A percentile compares a stretch with the other conserved stretches of the same genome.
Evolutionary conservation across 2,113 vertebrate species (phyloP).

Genomic region (Morone chrysops): DNA sequence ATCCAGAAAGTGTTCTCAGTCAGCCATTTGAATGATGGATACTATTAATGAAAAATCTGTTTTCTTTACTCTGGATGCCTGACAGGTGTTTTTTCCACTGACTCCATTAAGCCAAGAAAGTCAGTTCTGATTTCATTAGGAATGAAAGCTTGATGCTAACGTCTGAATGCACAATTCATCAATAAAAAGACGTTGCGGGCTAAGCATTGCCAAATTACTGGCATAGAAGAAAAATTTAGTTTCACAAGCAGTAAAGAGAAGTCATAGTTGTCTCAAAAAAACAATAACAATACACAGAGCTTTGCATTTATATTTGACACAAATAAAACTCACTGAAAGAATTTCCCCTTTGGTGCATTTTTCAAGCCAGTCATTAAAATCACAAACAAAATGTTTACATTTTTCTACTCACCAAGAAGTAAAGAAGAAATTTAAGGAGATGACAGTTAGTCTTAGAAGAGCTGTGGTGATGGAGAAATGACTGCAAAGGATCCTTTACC

Average conservation of each 20-base stretch:
- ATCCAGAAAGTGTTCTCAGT: too few relatives aligned
- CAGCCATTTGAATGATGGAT: too few relatives aligned
- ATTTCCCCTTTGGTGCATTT: not conserved
- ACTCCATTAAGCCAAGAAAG: conserved; percentile 26
- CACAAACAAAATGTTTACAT: not conserved
- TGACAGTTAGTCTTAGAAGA: not conserved
- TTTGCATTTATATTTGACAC: not conserved
- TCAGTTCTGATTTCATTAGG: conserved; percentile 6
- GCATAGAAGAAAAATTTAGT: not conserved
- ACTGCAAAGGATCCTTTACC: conserved; percentile 61
- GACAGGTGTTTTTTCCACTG: conserved; percentile 21
- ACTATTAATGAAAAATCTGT: not conserved
- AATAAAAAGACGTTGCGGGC: not conserved
- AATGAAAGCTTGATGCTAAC: not conserved
- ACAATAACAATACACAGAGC: not conserved
- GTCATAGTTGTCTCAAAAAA: not conserved
- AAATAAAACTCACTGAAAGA: not conserved
- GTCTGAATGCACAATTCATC: not conserved
- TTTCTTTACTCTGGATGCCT: not conserved
- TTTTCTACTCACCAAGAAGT: too few relatives aligned
- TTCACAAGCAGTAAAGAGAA: not conserved
- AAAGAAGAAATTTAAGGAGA: not conserved
- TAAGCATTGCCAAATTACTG: not conserved
- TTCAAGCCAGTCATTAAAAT: rapidly evolving
- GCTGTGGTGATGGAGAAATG: conserved; percentile 48